phyloP scores from a whole-genome alignment of 2,888 invertebrate species.

The Taenaris catops region DNA sequence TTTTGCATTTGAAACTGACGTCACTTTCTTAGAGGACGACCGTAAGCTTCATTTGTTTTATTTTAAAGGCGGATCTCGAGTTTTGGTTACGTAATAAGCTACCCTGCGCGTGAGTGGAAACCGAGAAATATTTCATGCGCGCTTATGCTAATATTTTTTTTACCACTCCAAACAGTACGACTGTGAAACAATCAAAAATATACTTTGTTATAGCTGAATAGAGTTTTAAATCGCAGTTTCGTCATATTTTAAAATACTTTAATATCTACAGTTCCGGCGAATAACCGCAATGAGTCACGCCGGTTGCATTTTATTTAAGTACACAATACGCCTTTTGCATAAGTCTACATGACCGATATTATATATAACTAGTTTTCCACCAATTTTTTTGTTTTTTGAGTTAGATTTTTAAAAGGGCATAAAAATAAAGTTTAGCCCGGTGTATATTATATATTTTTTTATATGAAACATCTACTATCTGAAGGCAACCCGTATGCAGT shows the following conservation, averaged over 20 bases:
- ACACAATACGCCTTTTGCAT: too few relatives aligned
- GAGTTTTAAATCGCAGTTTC: background rate
- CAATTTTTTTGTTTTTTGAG: too few relatives aligned
- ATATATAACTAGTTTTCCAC: too few relatives aligned
- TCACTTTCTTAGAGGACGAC: conserved; percentile 19
- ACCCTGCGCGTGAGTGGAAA: conserved; percentile 63
- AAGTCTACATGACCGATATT: too few relatives aligned
- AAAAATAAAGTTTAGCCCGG: too few relatives aligned
- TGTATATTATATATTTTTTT: too few relatives aligned
- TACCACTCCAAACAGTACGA: conserved; percentile 25
- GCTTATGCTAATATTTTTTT: conserved; percentile 59
- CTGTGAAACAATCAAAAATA: conserved; percentile 6
- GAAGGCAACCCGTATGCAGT: too few relatives aligned
- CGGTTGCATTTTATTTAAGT: background rate
- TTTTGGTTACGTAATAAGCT: conserved; percentile 56
- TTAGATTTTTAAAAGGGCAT: too few relatives aligned
- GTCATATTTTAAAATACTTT: background rate
- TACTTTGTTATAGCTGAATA: background rate
- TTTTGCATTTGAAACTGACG: conserved; percentile 17
- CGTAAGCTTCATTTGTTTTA: conserved; percentile 25
- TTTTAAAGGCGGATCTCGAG: conserved; percentile 46
- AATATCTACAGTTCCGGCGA: conserved; percentile 7
- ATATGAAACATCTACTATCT: too few relatives aligned
- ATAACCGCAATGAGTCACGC: conserved; percentile 5
- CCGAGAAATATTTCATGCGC: conserved; percentile 38